Percentiles rank a stretch among this genome's conserved stretches.
phyloP scores from a whole-genome alignment of 2,888 invertebrate genomes.

The Drosophila mettleri region DNA sequence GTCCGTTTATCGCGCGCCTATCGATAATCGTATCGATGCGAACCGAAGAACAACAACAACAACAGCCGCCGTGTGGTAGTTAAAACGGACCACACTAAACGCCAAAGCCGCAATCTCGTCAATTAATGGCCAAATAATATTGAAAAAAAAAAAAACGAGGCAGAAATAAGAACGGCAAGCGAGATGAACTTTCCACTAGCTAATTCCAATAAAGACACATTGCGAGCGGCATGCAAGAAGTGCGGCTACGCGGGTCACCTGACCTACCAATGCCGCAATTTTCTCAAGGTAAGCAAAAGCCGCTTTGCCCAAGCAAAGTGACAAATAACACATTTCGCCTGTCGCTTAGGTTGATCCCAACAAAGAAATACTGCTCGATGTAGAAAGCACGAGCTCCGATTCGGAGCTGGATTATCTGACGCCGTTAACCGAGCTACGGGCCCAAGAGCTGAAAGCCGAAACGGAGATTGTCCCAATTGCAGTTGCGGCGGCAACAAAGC shows the following conservation, averaged over 20 bases:
- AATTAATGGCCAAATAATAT: slow-evolving; percentile 46
- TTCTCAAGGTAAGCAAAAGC: slow-evolving; percentile 89
- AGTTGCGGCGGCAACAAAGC: slow-evolving; percentile 9
- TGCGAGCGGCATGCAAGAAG: slow-evolving; percentile 95
- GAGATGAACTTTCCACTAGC: slow-evolving; percentile 83
- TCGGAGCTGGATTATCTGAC: slow-evolving; percentile 92
- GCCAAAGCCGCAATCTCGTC: slow-evolving; percentile 39
- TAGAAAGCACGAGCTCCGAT: slow-evolving; percentile 97
- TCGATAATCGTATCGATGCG: slow-evolving; percentile 27
- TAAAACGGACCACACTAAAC: slow-evolving; percentile 48
- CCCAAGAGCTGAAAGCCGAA: slow-evolving; percentile 88
- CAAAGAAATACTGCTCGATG: slow-evolving; percentile 96
- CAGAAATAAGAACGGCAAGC: slow-evolving; percentile 7
- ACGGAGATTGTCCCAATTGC: slow-evolving; percentile 24
- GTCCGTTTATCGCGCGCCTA: slow-evolving; percentile 11
- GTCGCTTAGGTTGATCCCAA: slow-evolving; percentile 91
- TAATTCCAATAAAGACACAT: slow-evolving; percentile 88
- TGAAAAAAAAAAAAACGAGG: slow-evolving; percentile 11
- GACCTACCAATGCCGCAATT: slow-evolving; percentile 98
- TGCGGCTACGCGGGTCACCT: slow-evolving; percentile 98
- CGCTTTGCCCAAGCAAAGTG: slow-evolving; percentile 19
- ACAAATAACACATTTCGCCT: slow-evolving; percentile 11
- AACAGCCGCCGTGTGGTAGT: slow-evolving; percentile 44
- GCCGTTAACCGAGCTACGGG: slow-evolving; percentile 91
- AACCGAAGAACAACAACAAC: slow-evolving; percentile 47